A percentile compares a stretch with the other conserved stretches of the same genome.
Evolutionary conservation across 2,888 invertebrate genomes (phyloP).

Genomic region (Microctonus hyperodae): DNA sequence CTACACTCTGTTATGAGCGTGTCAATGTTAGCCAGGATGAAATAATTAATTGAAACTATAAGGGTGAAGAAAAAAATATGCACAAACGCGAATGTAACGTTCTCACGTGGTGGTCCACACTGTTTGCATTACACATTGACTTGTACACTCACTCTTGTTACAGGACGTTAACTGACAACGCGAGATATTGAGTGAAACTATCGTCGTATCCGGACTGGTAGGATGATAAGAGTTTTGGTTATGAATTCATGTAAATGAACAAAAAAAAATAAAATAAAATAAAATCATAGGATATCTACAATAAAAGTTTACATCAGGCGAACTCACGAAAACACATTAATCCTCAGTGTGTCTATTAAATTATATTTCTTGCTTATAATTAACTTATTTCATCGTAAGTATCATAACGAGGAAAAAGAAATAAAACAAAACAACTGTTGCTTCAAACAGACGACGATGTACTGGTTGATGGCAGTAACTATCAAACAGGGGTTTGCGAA

Average conservation of each 20-base stretch:
- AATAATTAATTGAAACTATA: background rate
- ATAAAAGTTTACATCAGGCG: background rate
- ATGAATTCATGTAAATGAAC: constrained; percentile 11
- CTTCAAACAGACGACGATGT: constrained; percentile 30
- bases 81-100: background rate
- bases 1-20: background rate
- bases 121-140: background rate
- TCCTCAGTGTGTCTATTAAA: background rate
- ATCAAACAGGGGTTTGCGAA: constrained; percentile 57
- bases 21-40: background rate
- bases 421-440: constrained; percentile 17
- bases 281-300: background rate
- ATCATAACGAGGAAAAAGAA: background rate
- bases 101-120: constrained; percentile 5
- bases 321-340: background rate
- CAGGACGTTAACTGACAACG: constrained; percentile 26
- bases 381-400: background rate
- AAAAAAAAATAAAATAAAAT: background rate
- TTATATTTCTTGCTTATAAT: background rate
- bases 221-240: constrained; percentile 17
- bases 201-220: constrained; percentile 23
- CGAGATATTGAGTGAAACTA: constrained; percentile 23
- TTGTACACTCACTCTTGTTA: background rate
- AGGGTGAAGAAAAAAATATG: background rate
- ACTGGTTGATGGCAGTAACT: constrained; percentile 39